Conservation (phyloP, 2,888 invertebrate species). For the Tenthredo scrophulariae region DNA sequence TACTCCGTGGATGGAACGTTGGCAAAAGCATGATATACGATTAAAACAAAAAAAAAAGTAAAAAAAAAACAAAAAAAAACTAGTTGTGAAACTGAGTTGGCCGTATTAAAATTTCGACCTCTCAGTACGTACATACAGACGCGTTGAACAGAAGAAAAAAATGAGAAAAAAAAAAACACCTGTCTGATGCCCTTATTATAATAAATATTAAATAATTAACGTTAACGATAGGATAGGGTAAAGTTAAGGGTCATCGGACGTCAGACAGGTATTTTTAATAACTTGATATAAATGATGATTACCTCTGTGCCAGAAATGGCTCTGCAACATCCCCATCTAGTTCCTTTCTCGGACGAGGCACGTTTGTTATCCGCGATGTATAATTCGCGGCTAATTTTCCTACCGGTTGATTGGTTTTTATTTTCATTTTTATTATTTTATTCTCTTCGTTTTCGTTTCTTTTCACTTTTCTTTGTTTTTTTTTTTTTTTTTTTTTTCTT, state of each 20-base stretch:
- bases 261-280: conserved; percentile 62
- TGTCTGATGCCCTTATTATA: conserved; percentile 66
- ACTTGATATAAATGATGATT: background rate
- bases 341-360: conserved; percentile 18
- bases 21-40: conserved; percentile 53
- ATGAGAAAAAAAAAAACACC: conserved; percentile 59
- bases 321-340: background rate
- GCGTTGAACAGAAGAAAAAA: conserved; percentile 36
- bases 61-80: background rate
- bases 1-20: conserved; percentile 47
- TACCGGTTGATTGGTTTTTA: background rate
- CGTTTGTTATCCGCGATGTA: background rate
- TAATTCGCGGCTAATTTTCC: background rate
- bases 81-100: background rate
- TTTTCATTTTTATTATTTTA: background rate
- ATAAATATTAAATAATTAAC: conserved; percentile 59
- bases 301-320: conserved; percentile 9
- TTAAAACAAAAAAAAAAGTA: conserved; percentile 16
- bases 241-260: conserved; percentile 60
- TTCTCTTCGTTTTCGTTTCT: background rate
- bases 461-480: background rate
- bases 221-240: conserved; percentile 65
- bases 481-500: background rate
- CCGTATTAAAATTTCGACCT: background rate
- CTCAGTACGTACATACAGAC: background rate